Evolutionary conservation across 2,888 invertebrate species (phyloP).

Genomic region (Zygogramma bicolorata): DNA sequence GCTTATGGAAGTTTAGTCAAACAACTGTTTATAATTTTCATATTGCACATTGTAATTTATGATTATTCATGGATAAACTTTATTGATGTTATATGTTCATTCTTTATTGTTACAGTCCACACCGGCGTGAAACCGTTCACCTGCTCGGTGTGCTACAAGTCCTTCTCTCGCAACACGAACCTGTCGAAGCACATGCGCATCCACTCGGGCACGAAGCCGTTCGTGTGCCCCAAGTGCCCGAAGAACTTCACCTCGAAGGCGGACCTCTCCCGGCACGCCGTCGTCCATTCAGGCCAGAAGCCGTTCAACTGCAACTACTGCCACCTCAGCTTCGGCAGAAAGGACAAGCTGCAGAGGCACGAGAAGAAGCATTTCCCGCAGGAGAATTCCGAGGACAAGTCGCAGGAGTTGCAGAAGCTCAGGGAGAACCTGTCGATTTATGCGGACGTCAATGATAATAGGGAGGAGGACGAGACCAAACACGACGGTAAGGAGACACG

Average conservation of each 20-base stretch:
- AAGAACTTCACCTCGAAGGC: constrained; percentile 79
- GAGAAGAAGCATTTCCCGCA: constrained; percentile 73
- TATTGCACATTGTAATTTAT: too few species aligned
- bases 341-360: constrained; percentile 78
- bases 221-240: constrained; percentile 79
- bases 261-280: constrained; percentile 76
- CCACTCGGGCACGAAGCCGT: constrained; percentile 79
- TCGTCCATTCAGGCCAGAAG: constrained; percentile 76
- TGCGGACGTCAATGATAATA: constrained; percentile 30
- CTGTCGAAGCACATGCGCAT: constrained; percentile 81
- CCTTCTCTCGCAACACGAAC: constrained; percentile 83
- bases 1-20: too few species aligned
- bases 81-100: too few species aligned
- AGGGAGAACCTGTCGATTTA: constrained; percentile 57
- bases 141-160: constrained; percentile 79
- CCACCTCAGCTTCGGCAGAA: constrained; percentile 75
- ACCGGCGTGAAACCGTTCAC: constrained; percentile 82
- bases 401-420: constrained; percentile 59
- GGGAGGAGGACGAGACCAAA: constrained; percentile 47
- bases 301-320: constrained; percentile 77
- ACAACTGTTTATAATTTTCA: too few species aligned
- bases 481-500: background rate
- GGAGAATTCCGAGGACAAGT: constrained; percentile 58
- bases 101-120: too few species aligned
- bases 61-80: too few species aligned